phyloP scores from a whole-genome alignment of 2,113 vertebrate genomes.

The Eidolon helvum region DNA sequence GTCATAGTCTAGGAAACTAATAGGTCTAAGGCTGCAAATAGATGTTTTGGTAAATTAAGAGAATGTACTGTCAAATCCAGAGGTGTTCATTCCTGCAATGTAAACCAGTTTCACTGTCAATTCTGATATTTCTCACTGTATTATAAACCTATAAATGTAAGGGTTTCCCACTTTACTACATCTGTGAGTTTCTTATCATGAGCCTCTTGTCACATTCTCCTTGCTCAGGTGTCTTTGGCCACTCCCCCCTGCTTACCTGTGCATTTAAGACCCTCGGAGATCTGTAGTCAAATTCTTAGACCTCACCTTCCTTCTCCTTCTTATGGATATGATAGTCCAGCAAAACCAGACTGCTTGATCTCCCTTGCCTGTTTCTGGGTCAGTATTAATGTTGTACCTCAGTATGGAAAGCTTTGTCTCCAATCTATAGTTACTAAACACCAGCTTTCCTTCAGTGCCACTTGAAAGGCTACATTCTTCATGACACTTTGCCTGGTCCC shows the following conservation, averaged over 20 bases:
- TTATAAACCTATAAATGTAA: background rate
- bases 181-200: background rate
- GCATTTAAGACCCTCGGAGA: background rate
- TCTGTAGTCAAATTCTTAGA: background rate
- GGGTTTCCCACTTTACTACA: background rate
- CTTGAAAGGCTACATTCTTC: background rate
- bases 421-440: background rate
- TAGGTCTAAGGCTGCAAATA: background rate
- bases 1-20: background rate
- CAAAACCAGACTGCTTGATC: background rate
- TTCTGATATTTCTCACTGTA: background rate
- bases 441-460: background rate
- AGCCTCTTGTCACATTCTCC: background rate
- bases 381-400: background rate
- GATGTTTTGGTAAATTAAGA: background rate
- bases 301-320: background rate
- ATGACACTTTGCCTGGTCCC: background rate
- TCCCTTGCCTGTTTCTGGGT: background rate
- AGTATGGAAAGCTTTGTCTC: background rate
- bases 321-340: accelerated
- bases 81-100: background rate
- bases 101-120: background rate
- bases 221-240: background rate
- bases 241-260: background rate
- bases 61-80: background rate